A percentile compares a stretch with the other conserved stretches of the same genome.
phyloP scores from a whole-genome alignment of 2,797 vertebrate genomes.

The Molossus molossus region DNA sequence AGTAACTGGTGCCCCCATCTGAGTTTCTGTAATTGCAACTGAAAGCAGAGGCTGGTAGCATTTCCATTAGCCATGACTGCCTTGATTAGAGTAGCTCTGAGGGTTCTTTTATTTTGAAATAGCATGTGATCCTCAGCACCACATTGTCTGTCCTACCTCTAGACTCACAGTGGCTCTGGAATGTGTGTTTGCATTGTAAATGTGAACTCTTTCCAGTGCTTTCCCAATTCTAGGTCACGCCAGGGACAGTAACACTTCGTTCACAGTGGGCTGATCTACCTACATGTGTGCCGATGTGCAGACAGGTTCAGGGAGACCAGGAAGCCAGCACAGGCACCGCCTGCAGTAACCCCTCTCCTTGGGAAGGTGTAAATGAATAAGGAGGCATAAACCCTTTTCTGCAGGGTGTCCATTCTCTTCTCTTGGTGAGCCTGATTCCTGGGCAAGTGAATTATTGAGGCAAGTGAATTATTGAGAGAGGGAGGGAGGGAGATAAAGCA shows the following conservation, averaged over 20 bases:
- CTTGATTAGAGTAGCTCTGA: not conserved
- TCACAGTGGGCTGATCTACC: not conserved
- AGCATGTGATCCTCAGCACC: not conserved
- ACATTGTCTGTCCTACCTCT: fast-evolving
- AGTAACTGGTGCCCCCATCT: not conserved
- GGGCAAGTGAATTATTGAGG: not conserved
- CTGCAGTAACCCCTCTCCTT: not conserved
- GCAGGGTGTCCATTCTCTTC: not conserved
- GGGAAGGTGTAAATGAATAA: not conserved
- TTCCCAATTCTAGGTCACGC: not conserved
- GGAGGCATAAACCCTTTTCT: not conserved
- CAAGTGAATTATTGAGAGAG: not conserved
- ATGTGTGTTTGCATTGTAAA: not conserved
- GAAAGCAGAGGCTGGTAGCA: not conserved
- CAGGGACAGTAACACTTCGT: too few species aligned
- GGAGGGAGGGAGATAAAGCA: not conserved
- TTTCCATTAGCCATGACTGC: not conserved
- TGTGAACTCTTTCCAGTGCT: not conserved
- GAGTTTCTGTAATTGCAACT: not conserved
- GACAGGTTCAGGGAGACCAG: not conserved
- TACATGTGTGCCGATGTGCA: fast-evolving
- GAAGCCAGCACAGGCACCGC: fast-evolving
- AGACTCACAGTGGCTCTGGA: not conserved
- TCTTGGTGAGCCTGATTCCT: not conserved
- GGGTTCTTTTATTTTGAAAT: not conserved